Percentiles rank a stretch among this genome's conserved stretches.
Evolutionary conservation across 2,113 vertebrate species (phyloP).

Genomic region (Pseudopipra pipra): DNA sequence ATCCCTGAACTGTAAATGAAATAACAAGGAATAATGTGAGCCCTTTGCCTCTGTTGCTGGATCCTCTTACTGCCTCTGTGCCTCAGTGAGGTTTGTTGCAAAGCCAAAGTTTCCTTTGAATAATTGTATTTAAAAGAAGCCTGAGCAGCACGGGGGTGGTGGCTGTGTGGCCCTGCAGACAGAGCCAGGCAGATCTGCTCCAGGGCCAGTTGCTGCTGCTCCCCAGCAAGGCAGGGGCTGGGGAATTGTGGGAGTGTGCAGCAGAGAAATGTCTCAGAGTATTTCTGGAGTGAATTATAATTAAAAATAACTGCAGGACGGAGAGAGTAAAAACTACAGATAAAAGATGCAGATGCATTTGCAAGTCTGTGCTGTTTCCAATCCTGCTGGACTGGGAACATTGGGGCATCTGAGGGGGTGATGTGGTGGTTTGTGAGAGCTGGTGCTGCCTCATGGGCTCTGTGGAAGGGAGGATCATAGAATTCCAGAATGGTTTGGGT

Average conservation of each 20-base stretch:
- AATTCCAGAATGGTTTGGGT: not conserved
- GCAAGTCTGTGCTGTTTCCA: not conserved
- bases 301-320: not conserved
- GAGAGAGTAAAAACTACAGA: not conserved
- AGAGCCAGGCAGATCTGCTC: not conserved
- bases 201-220: not conserved
- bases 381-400: not conserved
- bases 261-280: not conserved
- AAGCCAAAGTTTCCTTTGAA: not conserved
- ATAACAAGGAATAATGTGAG: not conserved
- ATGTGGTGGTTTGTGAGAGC: not conserved
- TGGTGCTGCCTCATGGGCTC: not conserved
- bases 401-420: not conserved
- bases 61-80: not conserved
- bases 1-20: not conserved
- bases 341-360: not conserved
- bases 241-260: not conserved
- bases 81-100: not conserved
- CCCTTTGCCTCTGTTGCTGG: not conserved
- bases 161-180: not conserved
- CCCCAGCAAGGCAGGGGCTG: not conserved
- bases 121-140: not conserved
- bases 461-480: not conserved
- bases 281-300: not conserved
- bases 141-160: accelerated